Evolutionary conservation across 2,113 vertebrate species (phyloP).

Genomic region (Progne subis): DNA sequence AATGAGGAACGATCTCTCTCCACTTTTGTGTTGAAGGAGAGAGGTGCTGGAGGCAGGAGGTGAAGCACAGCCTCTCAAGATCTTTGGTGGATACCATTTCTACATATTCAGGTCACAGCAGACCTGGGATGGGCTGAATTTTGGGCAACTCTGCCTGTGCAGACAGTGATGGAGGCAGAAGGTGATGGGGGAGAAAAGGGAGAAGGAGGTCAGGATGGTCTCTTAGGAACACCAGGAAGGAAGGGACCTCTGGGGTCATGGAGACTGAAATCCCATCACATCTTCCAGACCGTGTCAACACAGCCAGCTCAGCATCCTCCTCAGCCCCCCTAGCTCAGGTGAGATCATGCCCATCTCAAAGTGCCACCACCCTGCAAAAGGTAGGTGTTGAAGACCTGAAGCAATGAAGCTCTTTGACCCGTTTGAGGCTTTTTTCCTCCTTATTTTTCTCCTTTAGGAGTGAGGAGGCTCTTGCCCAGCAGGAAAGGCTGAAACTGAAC

Average conservation of each 20-base stretch:
- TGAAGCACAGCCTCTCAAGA: not conserved
- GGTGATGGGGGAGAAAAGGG: not conserved
- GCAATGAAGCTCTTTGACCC: not conserved
- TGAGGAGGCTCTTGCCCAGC: not conserved
- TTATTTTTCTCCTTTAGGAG: not conserved
- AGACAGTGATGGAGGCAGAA: not conserved
- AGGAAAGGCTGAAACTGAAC: not conserved
- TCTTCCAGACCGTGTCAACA: not conserved
- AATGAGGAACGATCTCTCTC: accelerated
- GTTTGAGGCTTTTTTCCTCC: too few species aligned
- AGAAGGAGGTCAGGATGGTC: not conserved
- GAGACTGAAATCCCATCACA: not conserved
- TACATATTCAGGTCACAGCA: not conserved
- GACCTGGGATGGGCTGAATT: not conserved
- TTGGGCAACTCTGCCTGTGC: not conserved
- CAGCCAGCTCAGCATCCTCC: not conserved
- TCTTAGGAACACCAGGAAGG: not conserved
- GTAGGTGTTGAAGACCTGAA: not conserved
- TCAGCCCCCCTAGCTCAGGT: not conserved
- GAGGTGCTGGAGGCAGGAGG: not conserved
- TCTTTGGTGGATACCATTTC: accelerated
- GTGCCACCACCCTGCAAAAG: not conserved
- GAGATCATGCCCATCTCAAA: not conserved
- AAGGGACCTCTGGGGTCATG: not conserved
- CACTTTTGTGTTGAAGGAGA: not conserved